Evolutionary conservation across 2,888 invertebrate species (phyloP).

Genomic region (Asteroscopus sphinx): DNA sequence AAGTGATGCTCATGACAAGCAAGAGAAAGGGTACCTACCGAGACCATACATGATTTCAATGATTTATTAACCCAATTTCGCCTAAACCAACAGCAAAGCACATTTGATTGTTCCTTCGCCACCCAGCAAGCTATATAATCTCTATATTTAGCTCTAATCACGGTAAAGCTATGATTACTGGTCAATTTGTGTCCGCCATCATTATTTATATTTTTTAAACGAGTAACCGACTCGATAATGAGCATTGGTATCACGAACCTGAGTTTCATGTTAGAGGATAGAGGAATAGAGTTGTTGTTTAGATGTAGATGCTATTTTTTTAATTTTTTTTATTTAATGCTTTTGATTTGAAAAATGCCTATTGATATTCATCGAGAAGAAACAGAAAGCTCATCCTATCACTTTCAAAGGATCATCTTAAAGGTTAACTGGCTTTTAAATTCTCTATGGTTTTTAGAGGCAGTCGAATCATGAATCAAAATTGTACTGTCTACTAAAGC

Average conservation of each 20-base stretch:
- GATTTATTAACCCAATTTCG: conserved; percentile 41
- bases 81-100: conserved; percentile 30
- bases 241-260: conserved; percentile 81
- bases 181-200: conserved; percentile 82
- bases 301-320: conserved; percentile 1
- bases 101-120: conserved; percentile 46
- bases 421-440: too few relatives aligned
- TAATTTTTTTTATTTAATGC: background rate
- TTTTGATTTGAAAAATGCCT: too few relatives aligned
- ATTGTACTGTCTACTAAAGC: too few relatives aligned
- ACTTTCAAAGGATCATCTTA: too few relatives aligned
- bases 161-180: conserved; percentile 82
- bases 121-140: conserved; percentile 71
- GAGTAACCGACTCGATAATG: conserved; percentile 86
- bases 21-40: background rate
- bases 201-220: conserved; percentile 88
- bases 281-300: conserved; percentile 58
- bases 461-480: too few relatives aligned
- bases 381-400: too few relatives aligned
- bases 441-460: too few relatives aligned
- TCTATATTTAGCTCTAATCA: conserved; percentile 86
- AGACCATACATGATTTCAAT: conserved; percentile 26
- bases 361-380: too few relatives aligned
- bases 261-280: conserved; percentile 64
- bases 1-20: background rate